These are phyloP conservation scores for Phalloptychus januarius DNA, from an alignment of 2,797 vertebrate species.

Conservation along the genomic window DNA sequence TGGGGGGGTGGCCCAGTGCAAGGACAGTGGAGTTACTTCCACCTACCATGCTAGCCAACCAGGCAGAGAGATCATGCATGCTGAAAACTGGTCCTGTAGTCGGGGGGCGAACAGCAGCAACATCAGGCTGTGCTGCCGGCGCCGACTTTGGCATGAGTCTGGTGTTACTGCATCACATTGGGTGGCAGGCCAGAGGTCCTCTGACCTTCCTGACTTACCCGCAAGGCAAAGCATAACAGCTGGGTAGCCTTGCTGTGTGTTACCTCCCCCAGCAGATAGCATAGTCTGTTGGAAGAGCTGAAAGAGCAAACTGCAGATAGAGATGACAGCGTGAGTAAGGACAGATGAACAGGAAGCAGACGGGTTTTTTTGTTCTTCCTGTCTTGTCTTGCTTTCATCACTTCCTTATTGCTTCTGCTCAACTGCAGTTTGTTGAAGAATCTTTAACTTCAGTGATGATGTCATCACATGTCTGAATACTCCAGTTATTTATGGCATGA, in stretches of 20 bases:
- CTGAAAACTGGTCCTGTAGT: conserved; percentile 29
- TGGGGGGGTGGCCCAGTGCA: conserved; percentile 4
- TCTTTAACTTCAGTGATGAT: not conserved
- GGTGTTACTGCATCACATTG: conserved; percentile 25
- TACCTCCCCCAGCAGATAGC: not conserved
- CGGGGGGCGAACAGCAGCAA: conserved; percentile 13
- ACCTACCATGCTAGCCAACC: conserved; percentile 22
- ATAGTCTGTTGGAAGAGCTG: not conserved
- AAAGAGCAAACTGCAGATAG: conserved; percentile 3
- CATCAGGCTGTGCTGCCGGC: conserved; percentile 32
- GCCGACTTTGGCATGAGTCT: conserved; percentile 27
- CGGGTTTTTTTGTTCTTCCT: conserved; percentile 3
- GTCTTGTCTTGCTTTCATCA: conserved; percentile 11
- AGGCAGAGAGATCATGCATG: conserved; percentile 9
- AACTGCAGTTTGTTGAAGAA: not conserved
- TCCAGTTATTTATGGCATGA: not conserved
- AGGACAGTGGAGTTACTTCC: conserved; percentile 41
- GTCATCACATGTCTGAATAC: not conserved
- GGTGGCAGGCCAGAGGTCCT: conserved; percentile 45
- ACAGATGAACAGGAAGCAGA: not conserved
- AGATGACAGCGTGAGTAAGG: not conserved
- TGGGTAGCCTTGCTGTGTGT: conserved; percentile 45
- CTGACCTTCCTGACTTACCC: conserved; percentile 72
- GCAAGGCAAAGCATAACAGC: conserved; percentile 49
- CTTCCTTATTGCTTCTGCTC: not conserved